These are phyloP conservation scores for Paracanthobrama guichenoti DNA, from an alignment of 2,113 vertebrate genomes.

Conservation along the genomic window DNA sequence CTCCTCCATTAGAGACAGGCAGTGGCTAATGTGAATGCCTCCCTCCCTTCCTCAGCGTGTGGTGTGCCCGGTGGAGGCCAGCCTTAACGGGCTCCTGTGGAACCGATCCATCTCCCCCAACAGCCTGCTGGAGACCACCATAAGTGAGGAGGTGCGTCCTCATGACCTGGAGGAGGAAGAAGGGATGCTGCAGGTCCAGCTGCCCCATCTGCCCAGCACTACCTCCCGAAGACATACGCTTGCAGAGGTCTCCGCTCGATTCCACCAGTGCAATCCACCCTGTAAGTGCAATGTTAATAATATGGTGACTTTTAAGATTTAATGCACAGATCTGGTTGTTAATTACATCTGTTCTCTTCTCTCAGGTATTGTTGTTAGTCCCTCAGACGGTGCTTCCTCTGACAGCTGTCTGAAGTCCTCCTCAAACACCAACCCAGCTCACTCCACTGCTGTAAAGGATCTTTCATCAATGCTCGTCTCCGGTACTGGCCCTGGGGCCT, in stretches of 20 bases:
- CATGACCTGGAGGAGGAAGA: slow-evolving; percentile 83
- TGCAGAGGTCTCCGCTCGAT: slow-evolving; percentile 87
- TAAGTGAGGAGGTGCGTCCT: slow-evolving; percentile 86
- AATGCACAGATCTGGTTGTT: not conserved
- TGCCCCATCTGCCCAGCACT: slow-evolving; percentile 73
- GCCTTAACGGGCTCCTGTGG: slow-evolving; percentile 79
- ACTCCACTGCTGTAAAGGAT: slow-evolving; percentile 66
- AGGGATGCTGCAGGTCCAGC: slow-evolving; percentile 70
- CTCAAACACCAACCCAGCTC: slow-evolving; percentile 70
- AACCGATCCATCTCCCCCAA: slow-evolving; percentile 87
- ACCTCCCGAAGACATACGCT: slow-evolving; percentile 89
- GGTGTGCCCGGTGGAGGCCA: slow-evolving; percentile 84
- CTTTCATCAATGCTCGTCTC: slow-evolving; percentile 76
- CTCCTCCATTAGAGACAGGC: slow-evolving; percentile 42
- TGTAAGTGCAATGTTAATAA: slow-evolving; percentile 76
- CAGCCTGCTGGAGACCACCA: slow-evolving; percentile 86
- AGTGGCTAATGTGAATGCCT: slow-evolving; percentile 39
- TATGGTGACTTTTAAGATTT: not conserved
- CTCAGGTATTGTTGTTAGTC: slow-evolving; percentile 84
- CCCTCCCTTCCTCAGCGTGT: slow-evolving; percentile 74
- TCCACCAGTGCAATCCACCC: slow-evolving; percentile 85
- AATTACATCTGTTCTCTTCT: not conserved
- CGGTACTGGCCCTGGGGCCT: slow-evolving; percentile 67
- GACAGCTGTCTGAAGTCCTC: slow-evolving; percentile 89
- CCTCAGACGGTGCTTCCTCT: slow-evolving; percentile 86